Percentiles rank a stretch among this genome's conserved stretches.
Evolutionary conservation across 2,797 vertebrate species (phyloP).

Genomic region (Salmo trutta): DNA sequence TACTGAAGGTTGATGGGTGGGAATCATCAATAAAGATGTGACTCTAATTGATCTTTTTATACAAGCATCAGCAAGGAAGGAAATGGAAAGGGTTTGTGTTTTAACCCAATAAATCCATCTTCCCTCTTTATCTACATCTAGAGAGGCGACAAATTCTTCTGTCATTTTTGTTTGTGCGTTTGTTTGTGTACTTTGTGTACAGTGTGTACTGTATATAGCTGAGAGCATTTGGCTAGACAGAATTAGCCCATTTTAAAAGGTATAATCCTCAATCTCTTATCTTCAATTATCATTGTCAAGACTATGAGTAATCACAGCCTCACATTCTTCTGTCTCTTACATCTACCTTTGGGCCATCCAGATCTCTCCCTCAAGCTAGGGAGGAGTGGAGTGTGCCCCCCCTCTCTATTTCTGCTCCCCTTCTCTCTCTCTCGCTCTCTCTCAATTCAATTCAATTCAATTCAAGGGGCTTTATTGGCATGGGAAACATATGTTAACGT

Average conservation of each 20-base stretch:
- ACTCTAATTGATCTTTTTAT: slow-evolving; percentile 4
- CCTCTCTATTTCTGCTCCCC: background rate
- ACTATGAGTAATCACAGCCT: slow-evolving; percentile 18
- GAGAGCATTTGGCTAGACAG: background rate
- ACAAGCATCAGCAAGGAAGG: background rate
- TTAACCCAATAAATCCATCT: background rate
- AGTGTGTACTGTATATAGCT: background rate
- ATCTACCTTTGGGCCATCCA: background rate
- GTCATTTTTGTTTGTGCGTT: background rate
- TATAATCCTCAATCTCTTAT: slow-evolving; percentile 13
- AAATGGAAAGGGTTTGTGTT: background rate
- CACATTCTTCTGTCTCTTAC: slow-evolving; percentile 3
- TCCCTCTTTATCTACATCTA: background rate
- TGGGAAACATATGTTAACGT: no score
- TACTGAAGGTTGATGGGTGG: slow-evolving; percentile 1
- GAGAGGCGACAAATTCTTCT: background rate
- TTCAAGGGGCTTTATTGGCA: no score
- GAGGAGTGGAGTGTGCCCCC: background rate
- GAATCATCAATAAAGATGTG: slow-evolving; percentile 3
- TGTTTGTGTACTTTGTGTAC: background rate
- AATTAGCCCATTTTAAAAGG: slow-evolving; percentile 1
- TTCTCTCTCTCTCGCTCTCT: background rate
- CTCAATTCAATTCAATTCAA: background rate
- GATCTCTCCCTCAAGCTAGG: background rate
- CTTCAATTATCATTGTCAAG: slow-evolving; percentile 17